Evolutionary conservation across 2,888 invertebrate species (phyloP), one percentile per base, ranked within the genome.

Genomic region (Sesia bembeciformis): DNA sequence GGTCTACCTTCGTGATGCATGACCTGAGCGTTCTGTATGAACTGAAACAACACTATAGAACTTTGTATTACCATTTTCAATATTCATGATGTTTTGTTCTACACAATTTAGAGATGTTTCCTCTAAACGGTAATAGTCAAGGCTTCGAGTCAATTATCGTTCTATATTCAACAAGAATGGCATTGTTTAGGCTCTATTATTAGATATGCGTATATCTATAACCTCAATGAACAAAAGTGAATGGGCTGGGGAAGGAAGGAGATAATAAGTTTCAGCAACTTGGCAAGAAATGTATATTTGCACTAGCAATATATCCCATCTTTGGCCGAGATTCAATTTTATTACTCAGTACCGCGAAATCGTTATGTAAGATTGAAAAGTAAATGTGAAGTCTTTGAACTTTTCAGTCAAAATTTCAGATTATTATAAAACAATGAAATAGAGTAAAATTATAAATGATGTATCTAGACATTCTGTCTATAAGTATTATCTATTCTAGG

Each of bases 141-240:
- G 23, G 23, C 23, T 23, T 23, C 2, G 23, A 23, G 23, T 23
- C 23, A 23, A 23, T 23, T 23, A 23, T 23, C 2, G 23, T 23
- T 23, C 23, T 23, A 23, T 23, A 23, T 23, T 23, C 23, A 23
- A 23, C 23, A 23, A 23, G 23, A 23, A 23, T 23, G 23, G 23
- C 2, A 23, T 23, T 23, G 23, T 23, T 23, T 23, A 23, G 23
- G 23, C 23, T 23, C 23, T 23, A 23, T n/a, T 23, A 23, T 1
- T 23, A 23, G 23, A 23, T 23, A 23, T 23, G 2, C 23, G 23
- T 23, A 23, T 23, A 23, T 40, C 51, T 49, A 43, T 54, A 7
- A 42, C 49, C 49, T 58, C 53, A 58, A 58, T 58, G 58, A 46
- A 58, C 54, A 53, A 53, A 58, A 58, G 54, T 58, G 58, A 58